These are phyloP conservation scores for Brotogeris chrysoptera DNA, from an alignment of 2,797 vertebrate genomes.

Conservation along the genomic window DNA sequence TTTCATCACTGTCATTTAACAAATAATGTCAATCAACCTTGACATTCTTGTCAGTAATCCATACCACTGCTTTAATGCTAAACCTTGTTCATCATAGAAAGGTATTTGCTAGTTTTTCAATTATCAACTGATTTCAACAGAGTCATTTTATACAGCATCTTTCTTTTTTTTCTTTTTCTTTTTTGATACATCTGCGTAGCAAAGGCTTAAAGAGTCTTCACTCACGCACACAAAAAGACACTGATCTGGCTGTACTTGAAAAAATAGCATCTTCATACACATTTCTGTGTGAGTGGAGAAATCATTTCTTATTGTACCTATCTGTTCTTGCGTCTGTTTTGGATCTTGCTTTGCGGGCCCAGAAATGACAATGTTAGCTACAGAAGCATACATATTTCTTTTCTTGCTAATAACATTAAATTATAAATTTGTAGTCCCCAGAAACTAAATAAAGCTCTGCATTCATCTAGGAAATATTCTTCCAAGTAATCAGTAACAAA, in stretches of 20 bases:
- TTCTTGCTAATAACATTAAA: neutral
- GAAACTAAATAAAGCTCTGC: neutral
- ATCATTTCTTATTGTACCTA: neutral
- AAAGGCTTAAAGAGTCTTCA: neutral
- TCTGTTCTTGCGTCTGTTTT: neutral
- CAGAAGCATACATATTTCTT: neutral
- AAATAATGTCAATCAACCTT: neutral
- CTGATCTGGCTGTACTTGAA: neutral
- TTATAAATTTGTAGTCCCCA: neutral
- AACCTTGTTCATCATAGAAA: neutral
- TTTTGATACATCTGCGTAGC: neutral
- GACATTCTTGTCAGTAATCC: neutral
- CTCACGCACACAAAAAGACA: neutral
- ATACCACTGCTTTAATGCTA: neutral
- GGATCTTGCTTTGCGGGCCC: neutral
- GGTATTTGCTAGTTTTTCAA: neutral
- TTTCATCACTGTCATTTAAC: neutral
- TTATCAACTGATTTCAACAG: neutral
- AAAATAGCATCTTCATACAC: neutral
- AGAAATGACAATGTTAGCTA: neutral
- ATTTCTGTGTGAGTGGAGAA: neutral
- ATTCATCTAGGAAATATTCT: neutral
- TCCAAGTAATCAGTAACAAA: neutral
- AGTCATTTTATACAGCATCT: neutral
- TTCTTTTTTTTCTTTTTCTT: neutral